Evolutionary conservation across 1,140 invertebrate genomes (phyloP), one percentile per base, ranked within the genome.

Genomic region (Hycleus cichorii): DNA sequence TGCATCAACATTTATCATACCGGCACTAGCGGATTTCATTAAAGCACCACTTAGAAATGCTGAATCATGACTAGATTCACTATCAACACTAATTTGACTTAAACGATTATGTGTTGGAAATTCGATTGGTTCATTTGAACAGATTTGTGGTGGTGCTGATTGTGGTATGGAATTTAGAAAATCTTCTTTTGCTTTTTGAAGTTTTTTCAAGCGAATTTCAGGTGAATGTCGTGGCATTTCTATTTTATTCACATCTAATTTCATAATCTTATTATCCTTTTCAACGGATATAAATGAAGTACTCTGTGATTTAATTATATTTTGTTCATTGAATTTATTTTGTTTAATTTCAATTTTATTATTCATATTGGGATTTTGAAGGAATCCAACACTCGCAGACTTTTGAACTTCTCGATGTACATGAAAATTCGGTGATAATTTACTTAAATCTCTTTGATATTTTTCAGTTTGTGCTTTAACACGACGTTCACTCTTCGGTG

Each of bases 11-110:
- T 84, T 83, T 46, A 88, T 86, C 80, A 87, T 87, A 8, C 85
- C 85, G 0, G 81, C 85, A 61, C 85, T 88, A 2, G 83, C 81
- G 25, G 84, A 87, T 65, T 88, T 85, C 1, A 81, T 78, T 3
- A 85, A 68, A 7, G 74, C 63, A 5, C 69, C 62, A 45, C 64
- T 64, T 38, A 67, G 60, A 7, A 59, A 60, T 39, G 65, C 73
- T 32, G 62, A 49, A 65, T 76, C 68, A 55, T 75, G 78, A 8
- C 76, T 76, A 0, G 76, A 76, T 53, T 80, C 77, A 64, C 81
- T 83, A 18, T 76, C 79, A 39, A 78, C 78, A 63, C 81, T 83
- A 1, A 82, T 76, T 64, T 80, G 77, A 69, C 81, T 83, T 2
- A 75, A 59, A 7, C 76, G 62, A 60, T 70, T 73, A 57, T 65